Evolutionary conservation across 1,140 invertebrate species (phyloP), one percentile per base, ranked within the genome.

Genomic region (Zaprionus africanus): DNA sequence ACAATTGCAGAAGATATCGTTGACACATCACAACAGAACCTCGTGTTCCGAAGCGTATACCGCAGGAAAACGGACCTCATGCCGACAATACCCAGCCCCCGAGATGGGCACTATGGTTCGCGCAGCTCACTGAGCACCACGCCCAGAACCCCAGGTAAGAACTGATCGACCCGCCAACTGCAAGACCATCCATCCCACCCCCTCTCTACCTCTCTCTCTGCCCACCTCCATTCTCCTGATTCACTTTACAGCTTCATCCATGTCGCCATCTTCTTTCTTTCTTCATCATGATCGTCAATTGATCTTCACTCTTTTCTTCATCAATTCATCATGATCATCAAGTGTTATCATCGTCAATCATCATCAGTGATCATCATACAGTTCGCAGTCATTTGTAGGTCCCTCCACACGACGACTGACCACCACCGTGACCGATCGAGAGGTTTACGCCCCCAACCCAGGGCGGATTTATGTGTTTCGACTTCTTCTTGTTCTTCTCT

Each of bases 1-100:
- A 70, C 60, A 88, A 79, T 93, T 92, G 67, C 87, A 93, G 93
- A 93, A 81, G 92, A 93, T 85, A 87, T 60, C 78, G 90, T 91
- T 81, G 92, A 93, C 93, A 94, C 81, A 94, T 93, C 93, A 94
- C 90, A 94, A 94, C 90, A 94, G 60, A 76, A 76, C 93, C 92
- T 93, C 91, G 92, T 93, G 93, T 93, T 92, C 91, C 92, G 91
- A 90, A 92, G 96, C 67, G 96, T 96, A 93, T 96, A 96, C 76
- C 95, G 97, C 76, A 95, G 97, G 76, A 96, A 97, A 92, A 98
- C 97, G 66, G 97, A 98, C 93, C 94, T 98, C 92, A 97, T 97
- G 94, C 97, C 97, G 70, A 98, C 97, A 77, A 95, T 97, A 93
- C 97, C 97, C 64, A 96, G 96, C 78, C 95, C 95, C 57, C 94